Conservation (phyloP, 35 echinoderm and acorn worm genomes). For the Nesometra sesokonis region DNA sequence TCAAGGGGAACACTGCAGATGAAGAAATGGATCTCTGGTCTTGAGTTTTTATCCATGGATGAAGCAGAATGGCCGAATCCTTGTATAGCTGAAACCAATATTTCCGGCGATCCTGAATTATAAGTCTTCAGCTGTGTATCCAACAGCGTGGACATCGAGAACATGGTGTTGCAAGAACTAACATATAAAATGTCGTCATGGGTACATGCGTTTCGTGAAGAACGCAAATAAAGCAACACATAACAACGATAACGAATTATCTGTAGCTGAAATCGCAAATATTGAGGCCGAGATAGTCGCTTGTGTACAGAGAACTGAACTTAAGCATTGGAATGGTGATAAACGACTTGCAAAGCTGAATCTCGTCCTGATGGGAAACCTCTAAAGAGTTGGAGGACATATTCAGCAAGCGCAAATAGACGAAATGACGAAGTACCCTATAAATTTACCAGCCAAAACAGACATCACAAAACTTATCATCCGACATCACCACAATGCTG, state of each 20-base stretch:
- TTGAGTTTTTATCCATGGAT: conserved; percentile 7
- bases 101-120: conserved; percentile 7
- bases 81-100: background rate
- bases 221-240: no score
- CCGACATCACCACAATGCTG: background rate
- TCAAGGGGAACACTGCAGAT: conserved; percentile 18
- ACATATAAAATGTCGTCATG: conserved; percentile 6
- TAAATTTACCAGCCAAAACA: background rate
- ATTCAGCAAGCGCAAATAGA: no score
- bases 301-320: no score
- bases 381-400: no score
- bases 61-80: conserved; percentile 5
- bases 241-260: no score
- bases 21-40: conserved; percentile 17
- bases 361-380: no score
- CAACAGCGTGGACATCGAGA: no score
- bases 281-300: no score
- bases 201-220: conserved; percentile 14
- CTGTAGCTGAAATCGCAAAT: no score
- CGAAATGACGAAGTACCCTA: background rate
- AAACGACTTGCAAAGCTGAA: no score
- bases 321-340: no score
- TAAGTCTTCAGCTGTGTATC: no score
- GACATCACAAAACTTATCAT: background rate
- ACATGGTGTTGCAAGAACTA: background rate